Base-by-base conservation (phyloP, 2,888 invertebrate species). In the Drosophila lacicola region DNA sequence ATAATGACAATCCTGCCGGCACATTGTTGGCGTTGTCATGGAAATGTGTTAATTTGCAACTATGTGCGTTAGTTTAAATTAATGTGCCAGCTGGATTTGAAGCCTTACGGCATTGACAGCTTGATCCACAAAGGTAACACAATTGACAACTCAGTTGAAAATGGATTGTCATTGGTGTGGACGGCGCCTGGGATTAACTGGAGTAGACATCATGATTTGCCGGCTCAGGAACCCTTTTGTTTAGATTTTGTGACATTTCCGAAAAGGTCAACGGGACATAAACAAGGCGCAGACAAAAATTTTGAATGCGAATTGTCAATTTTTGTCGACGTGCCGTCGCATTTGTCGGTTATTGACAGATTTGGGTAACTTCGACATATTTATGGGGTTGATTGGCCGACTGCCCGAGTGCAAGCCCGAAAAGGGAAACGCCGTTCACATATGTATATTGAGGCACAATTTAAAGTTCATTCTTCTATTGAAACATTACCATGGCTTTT, bases 221-320 rank as follows among this genome's bases (percentile, higher is more conserved):
- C 2, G n/a, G 9, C 9, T 3, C 0, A 8, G 21, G 11, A 80
- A 77, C 87, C 87, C 87, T 80, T 82, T 70, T 68, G 57, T 46
- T 64, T 46, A 42, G 44, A 2, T 29, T 6, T 45, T 8, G 17
- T 3, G 29, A 39, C n/a, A 50, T 55, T 66, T 37, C 47, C 19
- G 34, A 42, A 78, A 68, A 70, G 83, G 80, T 78, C 85, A 76
- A 65, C 57, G 50, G 42, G 55, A 49, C 57, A 39, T 41, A 37
- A 57, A 39, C 19, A 45, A 53, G 46, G 21, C 34, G 34, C 65
- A 75, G 78, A 75, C 72, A 67, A 42, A 76, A 84, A 76, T 81
- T 71, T 81, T 76, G 85, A 67, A 66, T 68, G 34, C 60, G 54
- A 75, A 79, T 76, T 87, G 76, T 66, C 79, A 87, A 87, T 67